Evolutionary conservation across 2,888 invertebrate genomes (phyloP).

Genomic region (Sinohyriopsis cumingii): DNA sequence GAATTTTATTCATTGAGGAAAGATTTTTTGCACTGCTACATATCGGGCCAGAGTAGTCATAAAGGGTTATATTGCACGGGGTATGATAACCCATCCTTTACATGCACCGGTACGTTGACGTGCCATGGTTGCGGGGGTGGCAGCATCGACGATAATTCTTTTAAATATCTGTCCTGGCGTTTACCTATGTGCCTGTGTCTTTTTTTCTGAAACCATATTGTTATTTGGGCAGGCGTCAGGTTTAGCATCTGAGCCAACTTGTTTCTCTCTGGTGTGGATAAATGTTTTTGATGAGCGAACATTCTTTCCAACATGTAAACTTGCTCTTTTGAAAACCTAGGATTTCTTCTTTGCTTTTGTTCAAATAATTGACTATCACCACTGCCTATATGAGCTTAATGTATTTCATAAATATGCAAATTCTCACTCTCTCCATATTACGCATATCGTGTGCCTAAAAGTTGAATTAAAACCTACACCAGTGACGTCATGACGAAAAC

Average conservation of each 20-base stretch:
- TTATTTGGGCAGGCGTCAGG: conserved; percentile 82
- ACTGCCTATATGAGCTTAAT: neutral
- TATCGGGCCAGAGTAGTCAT: conserved; percentile 45
- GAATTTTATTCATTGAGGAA: conserved; percentile 33
- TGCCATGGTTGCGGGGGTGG: conserved; percentile 55
- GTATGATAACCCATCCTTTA: conserved; percentile 72
- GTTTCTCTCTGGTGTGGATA: conserved; percentile 97
- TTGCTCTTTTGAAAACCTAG: conserved; percentile 97
- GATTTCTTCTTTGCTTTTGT: conserved; percentile 88
- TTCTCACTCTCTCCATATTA: too few relatives aligned
- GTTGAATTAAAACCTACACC: too few relatives aligned
- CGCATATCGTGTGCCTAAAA: too few relatives aligned
- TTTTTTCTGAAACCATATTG: conserved; percentile 95
- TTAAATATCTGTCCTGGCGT: conserved; percentile 73
- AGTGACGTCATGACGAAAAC: too few relatives aligned
- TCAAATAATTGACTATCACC: conserved; percentile 64
- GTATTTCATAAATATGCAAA: too few relatives aligned
- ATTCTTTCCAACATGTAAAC: conserved; percentile 96
- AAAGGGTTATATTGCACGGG: conserved; percentile 65
- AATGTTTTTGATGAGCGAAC: conserved; percentile 98
- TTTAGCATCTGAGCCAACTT: conserved; percentile 96
- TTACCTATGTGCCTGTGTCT: conserved; percentile 84
- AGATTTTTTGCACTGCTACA: conserved; percentile 47
- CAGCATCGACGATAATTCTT: conserved; percentile 70
- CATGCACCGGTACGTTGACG: conserved; percentile 71